Evolutionary conservation across 2,797 vertebrate species (phyloP), one percentile per base, ranked within the genome.

Genomic region (Pipistrellus pygmaeus): DNA sequence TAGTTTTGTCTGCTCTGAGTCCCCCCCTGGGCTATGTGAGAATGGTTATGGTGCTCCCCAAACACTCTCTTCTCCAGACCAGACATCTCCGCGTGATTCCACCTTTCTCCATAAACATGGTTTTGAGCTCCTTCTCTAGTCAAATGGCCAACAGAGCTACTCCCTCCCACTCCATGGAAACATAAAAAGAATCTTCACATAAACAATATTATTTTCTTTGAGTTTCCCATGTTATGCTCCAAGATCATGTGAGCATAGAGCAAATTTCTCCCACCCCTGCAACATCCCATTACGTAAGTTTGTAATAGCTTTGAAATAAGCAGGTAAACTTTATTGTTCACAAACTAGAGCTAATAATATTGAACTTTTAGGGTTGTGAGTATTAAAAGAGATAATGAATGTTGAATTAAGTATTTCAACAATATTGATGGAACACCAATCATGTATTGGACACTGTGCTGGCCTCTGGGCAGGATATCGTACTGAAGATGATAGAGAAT

Each of bases 271-370:
- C 62, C 8, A 53, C 11, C 32, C 60, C 51, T 93, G 14, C 5
- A 85, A 38, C 5, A 57, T 38, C 27, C 71, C 23, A 76, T 6
- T 55, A 23, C 15, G 21, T 46, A 66, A 93, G 18, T 94, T 27
- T 93, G 8, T 35, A 48, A 76, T 32, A 84, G 60, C 85, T 88
- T 78, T 88, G 69, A 90, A 95, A 93, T 10, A 81, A 91, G 69
- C 8, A 88, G 27, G 32, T 5, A 27, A 78, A 46, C 23, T 73
- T 94, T 88, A 86, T 62, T 72, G 60, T 78, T 87, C 18, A 77
- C n/a, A 85, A 80, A 71, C 38, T 44, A 57, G 32, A 94, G 32
- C 44, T 90, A 38, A 68, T 51, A 62, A 51, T 44, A 48, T 32
- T 82, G 53, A 62, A 51, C 30, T 92, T 90, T 86, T 21, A n/a